These are phyloP conservation scores for Lepus timidus DNA, from an alignment of 2,113 vertebrate genomes.

Conservation along the genomic window DNA sequence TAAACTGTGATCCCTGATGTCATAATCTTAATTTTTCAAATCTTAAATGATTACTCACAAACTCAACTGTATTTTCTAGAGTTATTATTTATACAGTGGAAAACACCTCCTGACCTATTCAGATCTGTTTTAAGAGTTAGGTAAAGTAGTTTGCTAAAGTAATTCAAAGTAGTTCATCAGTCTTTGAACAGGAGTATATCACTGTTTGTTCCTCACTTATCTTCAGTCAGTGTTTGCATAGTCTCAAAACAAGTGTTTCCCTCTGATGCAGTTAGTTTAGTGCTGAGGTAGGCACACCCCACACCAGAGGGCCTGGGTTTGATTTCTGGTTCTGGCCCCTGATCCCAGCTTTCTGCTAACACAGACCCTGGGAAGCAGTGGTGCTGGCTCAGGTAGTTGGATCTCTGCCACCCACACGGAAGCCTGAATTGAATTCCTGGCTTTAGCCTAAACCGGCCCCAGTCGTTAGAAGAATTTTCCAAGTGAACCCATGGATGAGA, in stretches of 20 bases:
- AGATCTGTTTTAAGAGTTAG: slow-evolving; percentile 10
- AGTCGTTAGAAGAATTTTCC: too few species aligned
- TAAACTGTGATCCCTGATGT: background rate
- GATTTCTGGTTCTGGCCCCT: too few species aligned
- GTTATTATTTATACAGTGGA: background rate
- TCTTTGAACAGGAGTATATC: background rate
- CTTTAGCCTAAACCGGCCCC: too few species aligned
- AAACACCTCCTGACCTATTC: background rate
- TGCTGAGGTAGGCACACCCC: too few species aligned
- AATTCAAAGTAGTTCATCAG: background rate
- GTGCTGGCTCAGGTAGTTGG: too few species aligned
- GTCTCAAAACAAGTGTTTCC: background rate
- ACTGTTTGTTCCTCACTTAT: slow-evolving; percentile 14
- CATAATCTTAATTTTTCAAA: slow-evolving; percentile 23
- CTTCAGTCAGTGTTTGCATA: background rate
- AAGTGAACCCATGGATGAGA: too few species aligned
- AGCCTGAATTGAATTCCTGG: too few species aligned
- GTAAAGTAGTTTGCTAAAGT: slow-evolving; percentile 22
- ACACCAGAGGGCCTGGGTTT: too few species aligned
- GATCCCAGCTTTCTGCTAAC: too few species aligned
- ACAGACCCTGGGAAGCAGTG: too few species aligned
- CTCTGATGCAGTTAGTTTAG: too few species aligned
- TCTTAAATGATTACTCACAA: background rate
- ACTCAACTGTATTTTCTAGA: background rate
- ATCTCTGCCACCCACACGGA: too few species aligned